Evolutionary conservation across 1,140 invertebrate genomes (phyloP).

Genomic region (Chymomyza costata): DNA sequence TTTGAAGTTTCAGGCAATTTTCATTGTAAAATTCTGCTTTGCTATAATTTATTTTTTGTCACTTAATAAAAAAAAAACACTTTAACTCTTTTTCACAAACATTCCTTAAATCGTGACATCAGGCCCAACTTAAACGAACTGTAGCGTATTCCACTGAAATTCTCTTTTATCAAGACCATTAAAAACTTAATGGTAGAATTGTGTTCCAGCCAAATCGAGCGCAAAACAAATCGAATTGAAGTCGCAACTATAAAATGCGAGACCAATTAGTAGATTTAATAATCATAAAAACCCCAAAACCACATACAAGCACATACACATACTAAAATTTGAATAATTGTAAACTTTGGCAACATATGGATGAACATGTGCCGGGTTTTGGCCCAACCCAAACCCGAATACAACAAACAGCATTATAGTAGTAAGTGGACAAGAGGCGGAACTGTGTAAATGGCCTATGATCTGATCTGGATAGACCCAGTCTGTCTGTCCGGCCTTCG

Average conservation of each 20-base stretch:
- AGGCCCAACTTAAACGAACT: no score
- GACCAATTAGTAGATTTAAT: constrained; percentile 49
- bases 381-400: background rate
- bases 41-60: no score
- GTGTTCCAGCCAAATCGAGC: background rate
- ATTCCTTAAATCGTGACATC: no score
- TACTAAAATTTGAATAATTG: constrained; percentile 1
- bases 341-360: constrained; percentile 29
- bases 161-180: no score
- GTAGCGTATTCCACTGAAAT: no score
- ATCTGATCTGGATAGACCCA: background rate
- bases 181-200: no score
- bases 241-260: constrained; percentile 20
- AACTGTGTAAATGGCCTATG: constrained; percentile 10
- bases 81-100: no score
- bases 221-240: constrained; percentile 36
- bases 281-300: constrained; percentile 26
- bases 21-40: no score
- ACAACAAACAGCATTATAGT: no score
- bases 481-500: constrained; percentile 19
- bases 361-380: constrained; percentile 3
- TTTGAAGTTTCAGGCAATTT: no score
- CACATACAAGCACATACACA: constrained; percentile 10
- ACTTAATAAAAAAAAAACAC: no score
- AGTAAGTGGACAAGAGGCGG: constrained; percentile 1